These are phyloP conservation scores for Oscheius myriophilus DNA, from an alignment of 2,888 invertebrate genomes.

Conservation along the genomic window DNA sequence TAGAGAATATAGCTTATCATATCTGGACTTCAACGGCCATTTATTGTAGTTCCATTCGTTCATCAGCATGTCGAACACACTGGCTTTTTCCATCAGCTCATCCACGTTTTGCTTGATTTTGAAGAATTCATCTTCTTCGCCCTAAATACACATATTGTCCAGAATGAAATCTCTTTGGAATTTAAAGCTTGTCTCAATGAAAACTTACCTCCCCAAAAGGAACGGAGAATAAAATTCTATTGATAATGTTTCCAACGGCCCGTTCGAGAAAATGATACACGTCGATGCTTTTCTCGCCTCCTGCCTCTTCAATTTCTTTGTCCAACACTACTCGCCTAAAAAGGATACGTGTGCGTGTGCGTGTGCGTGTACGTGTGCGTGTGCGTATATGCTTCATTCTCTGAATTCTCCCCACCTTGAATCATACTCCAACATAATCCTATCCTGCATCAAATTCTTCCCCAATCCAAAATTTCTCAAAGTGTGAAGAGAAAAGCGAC, in stretches of 20 bases:
- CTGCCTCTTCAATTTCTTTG: conserved; percentile 17
- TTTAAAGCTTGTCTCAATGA: too few relatives aligned
- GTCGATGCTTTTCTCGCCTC: conserved; percentile 10
- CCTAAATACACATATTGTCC: conserved; percentile 2
- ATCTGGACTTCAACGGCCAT: conserved; percentile 6
- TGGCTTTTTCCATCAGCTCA: not conserved
- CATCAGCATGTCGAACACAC: conserved; percentile 9
- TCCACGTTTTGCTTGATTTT: conserved; percentile 15
- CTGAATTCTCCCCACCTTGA: conserved; percentile 5
- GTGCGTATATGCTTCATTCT: not conserved
- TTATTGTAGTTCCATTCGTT: conserved; percentile 6
- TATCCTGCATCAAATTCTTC: conserved; percentile 19
- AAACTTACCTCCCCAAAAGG: conserved; percentile 22
- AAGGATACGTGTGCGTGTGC: too few relatives aligned
- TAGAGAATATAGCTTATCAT: not conserved
- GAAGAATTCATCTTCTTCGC: conserved; percentile 20
- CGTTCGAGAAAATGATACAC: conserved; percentile 14
- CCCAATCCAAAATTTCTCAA: conserved; percentile 23
- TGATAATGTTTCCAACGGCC: conserved; percentile 31
- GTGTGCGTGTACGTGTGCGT: too few relatives aligned
- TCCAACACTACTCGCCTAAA: conserved; percentile 8
- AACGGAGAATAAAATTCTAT: conserved; percentile 22
- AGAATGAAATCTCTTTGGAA: not conserved
- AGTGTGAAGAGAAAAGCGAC: conserved; percentile 9
- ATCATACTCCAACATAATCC: conserved; percentile 18